These are phyloP conservation scores for Drosophila nannoptera DNA, from an alignment of 1,140 invertebrate species.

Conservation along the genomic window DNA sequence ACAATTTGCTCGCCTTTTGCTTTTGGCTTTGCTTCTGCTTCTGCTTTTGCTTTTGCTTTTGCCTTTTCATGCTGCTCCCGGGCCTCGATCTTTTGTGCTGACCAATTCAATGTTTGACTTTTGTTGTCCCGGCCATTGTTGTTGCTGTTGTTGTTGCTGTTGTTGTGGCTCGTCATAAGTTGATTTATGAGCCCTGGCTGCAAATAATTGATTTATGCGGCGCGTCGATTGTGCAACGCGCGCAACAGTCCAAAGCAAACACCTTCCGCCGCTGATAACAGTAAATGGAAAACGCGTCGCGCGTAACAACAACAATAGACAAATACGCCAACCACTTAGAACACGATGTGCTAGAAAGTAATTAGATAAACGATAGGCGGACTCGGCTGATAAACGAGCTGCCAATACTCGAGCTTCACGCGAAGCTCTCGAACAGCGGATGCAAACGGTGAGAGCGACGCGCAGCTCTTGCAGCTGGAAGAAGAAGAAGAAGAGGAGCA, in stretches of 20 bases:
- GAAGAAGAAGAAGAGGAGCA: too few species aligned
- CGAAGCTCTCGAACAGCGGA: too few species aligned
- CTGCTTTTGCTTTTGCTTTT: constrained; percentile 30
- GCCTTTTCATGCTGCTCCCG: constrained; percentile 27
- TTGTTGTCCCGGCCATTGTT: constrained; percentile 12
- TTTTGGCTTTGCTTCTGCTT: constrained; percentile 27
- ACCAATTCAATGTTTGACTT: constrained; percentile 58
- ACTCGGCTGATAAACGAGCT: not conserved
- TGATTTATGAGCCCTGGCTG: constrained; percentile 68
- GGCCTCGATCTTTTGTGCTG: constrained; percentile 31
- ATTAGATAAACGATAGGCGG: constrained; percentile 38
- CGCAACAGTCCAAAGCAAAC: constrained; percentile 23
- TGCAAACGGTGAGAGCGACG: too few species aligned
- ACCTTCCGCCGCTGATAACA: constrained; percentile 23
- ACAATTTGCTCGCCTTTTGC: constrained; percentile 58
- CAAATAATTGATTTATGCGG: constrained; percentile 73
- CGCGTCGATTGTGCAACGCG: constrained; percentile 34
- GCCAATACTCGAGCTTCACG: not conserved
- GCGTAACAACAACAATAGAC: constrained; percentile 6
- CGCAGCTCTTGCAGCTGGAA: too few species aligned
- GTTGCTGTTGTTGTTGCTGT: constrained; percentile 15
- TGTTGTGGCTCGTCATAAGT: constrained; percentile 54
- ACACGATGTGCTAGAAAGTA: constrained; percentile 26
- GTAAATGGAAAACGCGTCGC: not conserved
- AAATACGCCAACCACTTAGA: constrained; percentile 22